Conservation (phyloP, 2,888 invertebrate genomes). For the Cryptus viduatorius region DNA sequence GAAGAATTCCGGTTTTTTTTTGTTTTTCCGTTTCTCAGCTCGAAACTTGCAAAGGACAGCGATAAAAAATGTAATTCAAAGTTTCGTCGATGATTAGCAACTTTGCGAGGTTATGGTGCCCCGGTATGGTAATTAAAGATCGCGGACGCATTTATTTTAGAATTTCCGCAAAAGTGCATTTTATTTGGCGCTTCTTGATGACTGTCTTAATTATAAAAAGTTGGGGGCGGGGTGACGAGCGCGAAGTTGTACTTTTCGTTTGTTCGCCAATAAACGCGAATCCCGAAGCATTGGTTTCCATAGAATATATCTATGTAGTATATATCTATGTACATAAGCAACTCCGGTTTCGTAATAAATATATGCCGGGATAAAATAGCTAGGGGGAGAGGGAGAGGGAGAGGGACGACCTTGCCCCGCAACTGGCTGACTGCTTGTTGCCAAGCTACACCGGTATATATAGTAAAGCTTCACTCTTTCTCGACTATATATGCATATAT, state of each 20-base stretch:
- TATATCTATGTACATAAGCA: slow-evolving; percentile 62
- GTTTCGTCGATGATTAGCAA: too few species aligned
- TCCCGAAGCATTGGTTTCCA: slow-evolving; percentile 37
- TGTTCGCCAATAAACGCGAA: slow-evolving; percentile 18
- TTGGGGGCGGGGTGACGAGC: background rate
- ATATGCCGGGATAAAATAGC: slow-evolving; percentile 82
- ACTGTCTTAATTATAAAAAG: background rate
- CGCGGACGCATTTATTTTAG: too few species aligned
- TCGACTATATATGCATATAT: slow-evolving; percentile 33
- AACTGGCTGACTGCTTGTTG: slow-evolving; percentile 82
- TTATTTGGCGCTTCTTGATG: background rate
- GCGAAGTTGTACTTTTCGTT: slow-evolving; percentile 28
- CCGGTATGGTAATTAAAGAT: too few species aligned
- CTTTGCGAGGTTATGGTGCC: too few species aligned
- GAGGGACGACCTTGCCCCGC: slow-evolving; percentile 83
- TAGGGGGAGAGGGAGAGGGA: slow-evolving; percentile 72
- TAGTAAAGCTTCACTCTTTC: slow-evolving; percentile 46
- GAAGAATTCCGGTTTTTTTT: background rate
- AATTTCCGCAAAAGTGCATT: too few species aligned
- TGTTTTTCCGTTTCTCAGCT: background rate
- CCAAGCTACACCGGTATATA: slow-evolving; percentile 82
- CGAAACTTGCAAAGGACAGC: background rate
- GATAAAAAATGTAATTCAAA: too few species aligned
- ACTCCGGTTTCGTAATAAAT: slow-evolving; percentile 81
- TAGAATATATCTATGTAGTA: slow-evolving; percentile 8